Evolutionary conservation across 2,113 vertebrate species (phyloP).

Genomic region (Oreotrochilus melanogaster): DNA sequence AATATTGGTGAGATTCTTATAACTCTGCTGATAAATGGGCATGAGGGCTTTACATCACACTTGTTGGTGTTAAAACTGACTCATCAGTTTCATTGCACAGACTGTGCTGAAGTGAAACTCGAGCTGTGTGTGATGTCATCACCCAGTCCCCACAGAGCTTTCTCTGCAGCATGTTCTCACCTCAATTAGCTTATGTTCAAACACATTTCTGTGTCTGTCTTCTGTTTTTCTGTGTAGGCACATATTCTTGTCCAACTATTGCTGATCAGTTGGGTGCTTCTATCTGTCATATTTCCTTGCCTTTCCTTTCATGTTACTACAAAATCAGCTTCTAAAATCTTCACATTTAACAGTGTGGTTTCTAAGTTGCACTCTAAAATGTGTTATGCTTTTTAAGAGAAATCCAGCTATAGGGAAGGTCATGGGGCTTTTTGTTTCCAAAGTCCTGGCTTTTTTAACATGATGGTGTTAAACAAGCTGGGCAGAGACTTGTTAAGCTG

Average conservation of each 20-base stretch:
- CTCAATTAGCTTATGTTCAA: background rate
- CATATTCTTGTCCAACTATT: background rate
- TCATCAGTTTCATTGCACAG: background rate
- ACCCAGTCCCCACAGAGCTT: background rate
- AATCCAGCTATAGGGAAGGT: background rate
- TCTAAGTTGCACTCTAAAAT: background rate
- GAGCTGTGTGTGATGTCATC: background rate
- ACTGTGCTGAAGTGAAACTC: conserved; percentile 18
- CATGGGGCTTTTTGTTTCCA: background rate
- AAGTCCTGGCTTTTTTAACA: background rate
- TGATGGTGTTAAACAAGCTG: background rate
- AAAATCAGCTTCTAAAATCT: background rate
- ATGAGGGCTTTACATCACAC: background rate
- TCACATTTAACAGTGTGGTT: background rate
- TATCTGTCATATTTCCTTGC: background rate
- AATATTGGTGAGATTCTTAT: background rate
- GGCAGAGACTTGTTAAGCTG: background rate
- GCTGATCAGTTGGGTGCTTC: background rate
- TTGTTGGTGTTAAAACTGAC: conserved; percentile 6
- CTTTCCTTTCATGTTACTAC: background rate
- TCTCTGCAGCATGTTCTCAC: background rate
- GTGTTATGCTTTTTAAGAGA: background rate
- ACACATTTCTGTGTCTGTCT: background rate
- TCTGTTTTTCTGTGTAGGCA: background rate
- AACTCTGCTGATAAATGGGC: background rate